Evolutionary conservation across 1,140 invertebrate genomes (phyloP).

Genomic region (Aphaenogaster floridana): DNA sequence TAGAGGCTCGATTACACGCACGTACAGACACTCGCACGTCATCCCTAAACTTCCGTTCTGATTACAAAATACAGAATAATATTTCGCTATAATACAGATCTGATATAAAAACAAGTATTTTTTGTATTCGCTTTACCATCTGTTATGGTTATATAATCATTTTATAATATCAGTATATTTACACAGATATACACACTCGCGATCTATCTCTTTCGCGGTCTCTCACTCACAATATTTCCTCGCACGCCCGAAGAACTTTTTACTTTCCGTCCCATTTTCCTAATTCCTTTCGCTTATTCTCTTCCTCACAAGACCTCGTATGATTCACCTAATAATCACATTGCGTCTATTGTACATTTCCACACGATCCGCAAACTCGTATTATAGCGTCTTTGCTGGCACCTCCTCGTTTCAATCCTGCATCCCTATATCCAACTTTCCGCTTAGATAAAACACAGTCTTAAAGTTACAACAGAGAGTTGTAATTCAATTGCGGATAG

Average conservation of each 20-base stretch:
- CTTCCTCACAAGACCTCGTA: slow-evolving; percentile 61
- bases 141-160: slow-evolving; percentile 82
- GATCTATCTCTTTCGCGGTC: slow-evolving; percentile 58
- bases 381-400: slow-evolving; percentile 74
- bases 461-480: slow-evolving; percentile 60
- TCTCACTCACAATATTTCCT: slow-evolving; percentile 57
- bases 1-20: slow-evolving; percentile 74
- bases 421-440: slow-evolving; percentile 55
- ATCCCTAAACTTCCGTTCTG: slow-evolving; percentile 80
- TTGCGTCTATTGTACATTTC: slow-evolving; percentile 86
- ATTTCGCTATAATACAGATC: slow-evolving; percentile 85
- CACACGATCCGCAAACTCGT: slow-evolving; percentile 81
- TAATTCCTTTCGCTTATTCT: slow-evolving; percentile 59
- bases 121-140: slow-evolving; percentile 83
- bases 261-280: slow-evolving; percentile 72
- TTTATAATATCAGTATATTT: slow-evolving; percentile 85
- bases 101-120: slow-evolving; percentile 87
- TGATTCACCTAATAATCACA: slow-evolving; percentile 83
- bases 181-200: slow-evolving; percentile 82
- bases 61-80: slow-evolving; percentile 87
- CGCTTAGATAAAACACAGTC: slow-evolving; percentile 54
- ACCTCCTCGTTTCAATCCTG: slow-evolving; percentile 61
- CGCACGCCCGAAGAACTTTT: slow-evolving; percentile 70
- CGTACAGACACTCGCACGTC: slow-evolving; percentile 75
- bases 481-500: slow-evolving; percentile 38